Conservation (phyloP, 2,113 vertebrate species). For the Zootoca vivipara region DNA sequence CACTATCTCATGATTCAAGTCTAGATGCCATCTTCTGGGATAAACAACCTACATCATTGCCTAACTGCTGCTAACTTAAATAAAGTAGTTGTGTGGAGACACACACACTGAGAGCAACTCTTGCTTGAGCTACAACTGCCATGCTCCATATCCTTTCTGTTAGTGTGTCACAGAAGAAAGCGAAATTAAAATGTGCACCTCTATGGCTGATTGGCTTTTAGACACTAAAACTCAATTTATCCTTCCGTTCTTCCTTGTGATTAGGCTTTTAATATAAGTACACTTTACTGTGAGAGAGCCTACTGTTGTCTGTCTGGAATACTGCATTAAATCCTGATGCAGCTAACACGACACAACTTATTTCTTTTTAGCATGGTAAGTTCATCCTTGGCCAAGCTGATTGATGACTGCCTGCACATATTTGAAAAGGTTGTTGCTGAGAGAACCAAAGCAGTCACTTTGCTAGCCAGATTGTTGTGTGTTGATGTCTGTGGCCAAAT, state of each 20-base stretch:
- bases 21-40: not conserved
- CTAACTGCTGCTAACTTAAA: not conserved
- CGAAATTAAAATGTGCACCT: not conserved
- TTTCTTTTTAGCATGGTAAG: not conserved
- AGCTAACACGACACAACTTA: not conserved
- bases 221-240: not conserved
- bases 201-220: not conserved
- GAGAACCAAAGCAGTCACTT: not conserved
- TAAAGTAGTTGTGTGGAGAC: not conserved
- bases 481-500: not conserved
- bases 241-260: not conserved
- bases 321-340: not conserved
- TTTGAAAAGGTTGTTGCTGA: not conserved
- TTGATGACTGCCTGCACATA: not conserved
- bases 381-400: not conserved
- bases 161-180: not conserved
- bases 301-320: not conserved
- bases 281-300: not conserved
- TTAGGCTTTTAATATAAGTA: slow-evolving; percentile 4
- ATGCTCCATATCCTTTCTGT: not conserved
- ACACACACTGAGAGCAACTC: not conserved
- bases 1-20: not conserved
- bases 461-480: not conserved
- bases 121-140: not conserved
- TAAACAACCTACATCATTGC: not conserved